These are phyloP conservation scores for Ginglymostoma cirratum DNA, from an alignment of 2,113 vertebrate species.

Conservation along the genomic window DNA sequence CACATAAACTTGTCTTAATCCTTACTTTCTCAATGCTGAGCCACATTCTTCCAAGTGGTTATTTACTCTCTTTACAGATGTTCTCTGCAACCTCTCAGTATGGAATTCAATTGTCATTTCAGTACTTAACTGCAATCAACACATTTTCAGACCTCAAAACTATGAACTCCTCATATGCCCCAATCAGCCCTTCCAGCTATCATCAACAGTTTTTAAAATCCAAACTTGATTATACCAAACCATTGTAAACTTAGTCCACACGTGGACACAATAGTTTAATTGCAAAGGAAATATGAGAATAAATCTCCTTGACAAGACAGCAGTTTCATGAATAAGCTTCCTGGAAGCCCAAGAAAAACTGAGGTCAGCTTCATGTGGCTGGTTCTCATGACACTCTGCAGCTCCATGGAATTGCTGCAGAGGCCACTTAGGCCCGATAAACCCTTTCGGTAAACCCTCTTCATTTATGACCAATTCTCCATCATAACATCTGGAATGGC, in stretches of 20 bases:
- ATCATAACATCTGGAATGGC: no score
- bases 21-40: not conserved
- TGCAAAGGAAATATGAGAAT: not conserved
- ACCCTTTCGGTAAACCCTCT: not conserved
- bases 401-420: not conserved
- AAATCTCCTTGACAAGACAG: not conserved
- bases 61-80: not conserved
- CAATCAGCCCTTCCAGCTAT: not conserved
- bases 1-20: not conserved
- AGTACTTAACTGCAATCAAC: not conserved
- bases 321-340: not conserved
- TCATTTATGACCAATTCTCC: not conserved
- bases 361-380: not conserved
- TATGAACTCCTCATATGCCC: not conserved
- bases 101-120: not conserved
- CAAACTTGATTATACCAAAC: not conserved
- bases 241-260: not conserved
- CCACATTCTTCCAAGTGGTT: not conserved
- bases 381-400: not conserved
- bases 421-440: not conserved
- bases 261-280: not conserved
- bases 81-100: not conserved
- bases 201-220: not conserved
- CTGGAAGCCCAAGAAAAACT: not conserved
- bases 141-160: not conserved